These are phyloP conservation scores for Cataglyphis altisquamis DNA, from an alignment of 2,888 invertebrate genomes.

Conservation along the genomic window DNA sequence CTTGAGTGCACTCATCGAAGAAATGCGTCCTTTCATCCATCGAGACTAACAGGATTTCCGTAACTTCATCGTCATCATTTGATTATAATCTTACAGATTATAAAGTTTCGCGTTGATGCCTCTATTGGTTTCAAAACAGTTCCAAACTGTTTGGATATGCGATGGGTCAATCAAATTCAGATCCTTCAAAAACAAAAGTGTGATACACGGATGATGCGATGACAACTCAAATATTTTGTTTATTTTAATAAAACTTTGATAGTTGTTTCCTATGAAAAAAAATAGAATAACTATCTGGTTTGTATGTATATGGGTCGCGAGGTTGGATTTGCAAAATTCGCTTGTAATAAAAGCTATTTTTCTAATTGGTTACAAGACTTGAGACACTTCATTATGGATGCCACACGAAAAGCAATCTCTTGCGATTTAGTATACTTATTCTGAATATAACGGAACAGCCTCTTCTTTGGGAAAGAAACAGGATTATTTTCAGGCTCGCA, in stretches of 20 bases:
- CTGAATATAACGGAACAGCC: slow-evolving; percentile 11
- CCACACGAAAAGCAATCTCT: background rate
- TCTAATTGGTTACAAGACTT: background rate
- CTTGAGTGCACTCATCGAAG: slow-evolving; percentile 68
- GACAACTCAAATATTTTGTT: background rate
- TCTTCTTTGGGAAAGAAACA: slow-evolving; percentile 10
- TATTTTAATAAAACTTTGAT: background rate
- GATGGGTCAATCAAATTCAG: background rate
- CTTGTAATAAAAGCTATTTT: background rate
- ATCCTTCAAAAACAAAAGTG: background rate
- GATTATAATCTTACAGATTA: background rate
- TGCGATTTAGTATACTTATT: slow-evolving; percentile 9
- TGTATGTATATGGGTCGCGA: background rate
- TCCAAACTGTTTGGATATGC: background rate
- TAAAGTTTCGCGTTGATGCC: background rate
- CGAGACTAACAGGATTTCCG: slow-evolving; percentile 18
- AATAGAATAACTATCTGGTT: background rate
- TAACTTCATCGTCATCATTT: background rate
- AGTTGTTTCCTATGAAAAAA: background rate
- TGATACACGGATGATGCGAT: background rate
- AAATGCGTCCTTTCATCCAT: slow-evolving; percentile 60
- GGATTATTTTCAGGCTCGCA: slow-evolving; percentile 35
- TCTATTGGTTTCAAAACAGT: background rate
- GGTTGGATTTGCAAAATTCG: background rate
- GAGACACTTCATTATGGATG: background rate